A percentile compares a stretch with the other conserved stretches of the same genome.
Evolutionary conservation across 2,113 vertebrate species (phyloP).

Genomic region (Callipepla squamata): DNA sequence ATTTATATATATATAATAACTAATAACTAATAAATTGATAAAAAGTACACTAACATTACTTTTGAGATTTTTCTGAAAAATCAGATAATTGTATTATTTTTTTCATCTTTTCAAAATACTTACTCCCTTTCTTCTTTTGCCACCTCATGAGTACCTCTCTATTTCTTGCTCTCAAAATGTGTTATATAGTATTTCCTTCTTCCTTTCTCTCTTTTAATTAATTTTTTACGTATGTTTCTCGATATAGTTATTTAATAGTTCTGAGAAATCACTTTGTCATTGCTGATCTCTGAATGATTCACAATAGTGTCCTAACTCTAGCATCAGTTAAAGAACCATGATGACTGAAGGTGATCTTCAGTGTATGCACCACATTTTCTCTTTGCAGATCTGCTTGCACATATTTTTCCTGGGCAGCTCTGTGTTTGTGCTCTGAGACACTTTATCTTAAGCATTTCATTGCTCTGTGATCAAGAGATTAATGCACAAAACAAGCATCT

Average conservation of each 20-base stretch:
- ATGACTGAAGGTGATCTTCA: not conserved
- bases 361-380: not conserved
- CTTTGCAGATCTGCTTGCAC: not conserved
- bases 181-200: not conserved
- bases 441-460: not conserved
- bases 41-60: not conserved
- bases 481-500: slow-evolving; percentile 7
- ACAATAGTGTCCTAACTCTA: not conserved
- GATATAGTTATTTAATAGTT: not conserved
- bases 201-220: not conserved
- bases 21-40: not conserved
- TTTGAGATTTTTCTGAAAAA: not conserved
- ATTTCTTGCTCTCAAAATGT: not conserved
- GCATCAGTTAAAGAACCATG: rapidly evolving
- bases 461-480: slow-evolving; percentile 8
- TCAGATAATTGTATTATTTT: not conserved
- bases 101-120: not conserved
- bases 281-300: not conserved
- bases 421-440: not conserved
- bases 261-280: not conserved
- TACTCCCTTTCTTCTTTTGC: not conserved
- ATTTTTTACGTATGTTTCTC: not conserved
- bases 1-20: not conserved
- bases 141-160: not conserved
- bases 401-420: not conserved